These are phyloP conservation scores for Ischnura elegans DNA, from an alignment of 2,888 invertebrate species.

Conservation along the genomic window DNA sequence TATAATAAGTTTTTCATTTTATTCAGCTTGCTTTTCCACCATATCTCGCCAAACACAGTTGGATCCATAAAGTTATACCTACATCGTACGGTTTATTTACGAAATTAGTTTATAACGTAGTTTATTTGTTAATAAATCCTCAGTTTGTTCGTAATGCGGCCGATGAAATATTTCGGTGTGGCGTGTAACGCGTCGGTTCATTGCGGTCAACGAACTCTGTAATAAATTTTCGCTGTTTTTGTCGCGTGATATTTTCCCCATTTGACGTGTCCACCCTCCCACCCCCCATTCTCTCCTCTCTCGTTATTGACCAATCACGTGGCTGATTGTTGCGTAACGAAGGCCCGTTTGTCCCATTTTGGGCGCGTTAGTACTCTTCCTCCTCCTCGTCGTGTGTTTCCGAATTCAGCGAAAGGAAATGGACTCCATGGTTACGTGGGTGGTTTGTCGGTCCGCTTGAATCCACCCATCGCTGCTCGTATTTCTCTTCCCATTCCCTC, in stretches of 20 bases:
- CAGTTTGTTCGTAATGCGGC: no score
- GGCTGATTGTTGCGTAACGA: background rate
- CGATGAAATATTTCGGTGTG: no score
- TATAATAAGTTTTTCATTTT: no score
- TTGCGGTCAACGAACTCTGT: background rate
- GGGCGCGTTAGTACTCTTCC: background rate
- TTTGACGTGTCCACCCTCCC: background rate
- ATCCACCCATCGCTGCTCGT: background rate
- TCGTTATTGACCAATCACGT: background rate
- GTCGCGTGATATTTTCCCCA: no score
- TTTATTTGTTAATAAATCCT: no score
- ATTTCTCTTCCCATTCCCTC: no score
- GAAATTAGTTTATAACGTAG: no score
- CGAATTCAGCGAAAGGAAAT: no score
- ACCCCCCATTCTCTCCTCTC: background rate
- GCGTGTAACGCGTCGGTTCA: background rate
- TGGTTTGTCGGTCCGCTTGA: background rate
- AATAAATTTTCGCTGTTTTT: background rate
- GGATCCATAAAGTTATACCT: no score
- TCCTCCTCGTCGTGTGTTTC: background rate
- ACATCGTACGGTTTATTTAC: no score
- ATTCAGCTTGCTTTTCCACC: no score
- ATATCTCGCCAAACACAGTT: no score
- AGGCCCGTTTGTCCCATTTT: background rate
- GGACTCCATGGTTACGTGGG: background rate